Percentiles rank a stretch among this genome's conserved stretches.
These are phyloP conservation scores for Patella pellucida DNA, from an alignment of 2,888 invertebrate species.

Conservation along the genomic window DNA sequence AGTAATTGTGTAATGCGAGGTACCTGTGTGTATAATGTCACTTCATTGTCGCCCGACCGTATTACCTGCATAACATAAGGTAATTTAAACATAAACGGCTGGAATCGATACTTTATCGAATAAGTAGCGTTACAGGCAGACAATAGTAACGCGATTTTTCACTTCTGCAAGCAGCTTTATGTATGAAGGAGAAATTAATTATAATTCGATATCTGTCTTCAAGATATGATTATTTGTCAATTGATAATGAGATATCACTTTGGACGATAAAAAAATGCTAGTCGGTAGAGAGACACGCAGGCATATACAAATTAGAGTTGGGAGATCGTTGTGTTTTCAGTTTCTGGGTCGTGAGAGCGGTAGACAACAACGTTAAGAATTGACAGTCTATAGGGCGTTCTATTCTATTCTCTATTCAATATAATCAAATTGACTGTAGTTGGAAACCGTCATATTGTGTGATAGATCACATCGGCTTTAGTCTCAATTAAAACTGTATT, in stretches of 20 bases:
- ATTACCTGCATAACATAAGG: conserved; percentile 7
- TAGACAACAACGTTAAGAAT: not conserved
- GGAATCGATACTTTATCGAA: not conserved
- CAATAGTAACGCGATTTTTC: conserved; percentile 10
- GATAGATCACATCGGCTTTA: conserved; percentile 10
- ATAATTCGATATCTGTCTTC: conserved; percentile 5
- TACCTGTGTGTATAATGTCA: too few relatives aligned
- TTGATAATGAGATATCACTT: conserved; percentile 10
- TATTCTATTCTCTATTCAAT: too few relatives aligned
- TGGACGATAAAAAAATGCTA: not conserved
- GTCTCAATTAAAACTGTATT: conserved; percentile 5
- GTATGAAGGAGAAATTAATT: conserved; percentile 8
- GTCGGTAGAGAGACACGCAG: too few relatives aligned
- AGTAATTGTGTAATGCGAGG: too few relatives aligned
- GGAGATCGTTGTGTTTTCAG: not conserved
- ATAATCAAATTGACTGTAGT: too few relatives aligned
- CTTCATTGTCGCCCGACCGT: too few relatives aligned
- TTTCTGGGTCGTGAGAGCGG: conserved; percentile 7
- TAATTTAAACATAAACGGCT: conserved; percentile 5
- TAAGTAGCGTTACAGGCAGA: not conserved
- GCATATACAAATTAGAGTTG: too few relatives aligned
- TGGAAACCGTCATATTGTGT: not conserved
- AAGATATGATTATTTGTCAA: conserved; percentile 11
- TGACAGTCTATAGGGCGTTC: too few relatives aligned
- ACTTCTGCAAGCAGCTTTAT: not conserved